Conservation (phyloP, 2,113 vertebrate species). For the Rhegmatorhina hoffmannsi region DNA sequence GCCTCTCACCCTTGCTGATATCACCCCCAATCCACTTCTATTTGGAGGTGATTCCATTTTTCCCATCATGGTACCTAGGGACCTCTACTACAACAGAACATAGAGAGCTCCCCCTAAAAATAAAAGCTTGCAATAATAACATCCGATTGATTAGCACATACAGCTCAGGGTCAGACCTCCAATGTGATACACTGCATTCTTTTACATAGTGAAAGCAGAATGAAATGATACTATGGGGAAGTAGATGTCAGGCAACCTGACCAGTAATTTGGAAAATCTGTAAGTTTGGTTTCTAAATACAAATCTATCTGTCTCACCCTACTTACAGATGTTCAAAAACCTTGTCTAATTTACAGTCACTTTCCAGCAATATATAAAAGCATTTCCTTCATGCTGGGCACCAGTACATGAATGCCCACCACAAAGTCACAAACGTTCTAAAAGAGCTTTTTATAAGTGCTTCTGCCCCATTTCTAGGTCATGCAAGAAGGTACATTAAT, state of each 20-base stretch:
- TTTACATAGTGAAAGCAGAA: neutral
- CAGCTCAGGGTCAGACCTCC: neutral
- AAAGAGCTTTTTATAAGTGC: constrained; percentile 9
- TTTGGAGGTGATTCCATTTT: neutral
- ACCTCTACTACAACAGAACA: neutral
- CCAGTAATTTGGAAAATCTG: neutral
- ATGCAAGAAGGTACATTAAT: neutral
- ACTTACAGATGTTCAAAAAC: neutral
- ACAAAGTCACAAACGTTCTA: constrained; percentile 3
- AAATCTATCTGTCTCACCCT: neutral
- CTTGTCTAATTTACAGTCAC: neutral
- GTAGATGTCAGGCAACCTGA: neutral
- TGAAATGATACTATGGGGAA: neutral
- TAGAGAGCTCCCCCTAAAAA: neutral
- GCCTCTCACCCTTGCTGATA: neutral
- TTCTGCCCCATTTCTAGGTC: neutral
- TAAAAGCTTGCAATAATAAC: neutral
- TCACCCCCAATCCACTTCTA: neutral
- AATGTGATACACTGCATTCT: neutral
- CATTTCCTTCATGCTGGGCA: neutral
- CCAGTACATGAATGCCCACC: neutral
- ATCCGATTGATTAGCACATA: neutral
- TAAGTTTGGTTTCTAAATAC: neutral
- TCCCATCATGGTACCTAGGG: neutral
- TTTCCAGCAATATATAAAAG: neutral